phyloP scores from a whole-genome alignment of 2,113 vertebrate species.

The Sapayoa aenigma region DNA sequence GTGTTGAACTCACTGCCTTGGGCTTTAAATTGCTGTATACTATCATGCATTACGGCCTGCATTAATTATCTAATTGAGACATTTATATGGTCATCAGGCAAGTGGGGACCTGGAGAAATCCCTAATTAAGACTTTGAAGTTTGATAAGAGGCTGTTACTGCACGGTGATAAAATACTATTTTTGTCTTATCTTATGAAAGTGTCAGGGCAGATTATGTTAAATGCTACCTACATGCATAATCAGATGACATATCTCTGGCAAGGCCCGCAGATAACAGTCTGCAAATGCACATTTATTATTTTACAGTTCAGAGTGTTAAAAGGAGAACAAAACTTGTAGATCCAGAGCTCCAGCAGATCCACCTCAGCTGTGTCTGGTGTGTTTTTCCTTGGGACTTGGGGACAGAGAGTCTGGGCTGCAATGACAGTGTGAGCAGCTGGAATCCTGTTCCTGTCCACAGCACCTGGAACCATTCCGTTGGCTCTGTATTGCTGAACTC shows the following conservation, averaged over 20 bases:
- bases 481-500: not conserved
- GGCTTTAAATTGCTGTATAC: conserved; percentile 3
- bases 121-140: not conserved
- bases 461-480: not conserved
- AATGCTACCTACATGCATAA: conserved; percentile 37
- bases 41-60: not conserved
- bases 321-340: not conserved
- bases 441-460: not conserved
- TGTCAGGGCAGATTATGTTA: conserved; percentile 64
- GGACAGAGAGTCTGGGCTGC: not conserved
- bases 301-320: not conserved
- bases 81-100: conserved; percentile 51
- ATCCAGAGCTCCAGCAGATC: not conserved
- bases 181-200: conserved; percentile 50
- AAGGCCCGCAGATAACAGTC: conserved; percentile 19
- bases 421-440: not conserved
- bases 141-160: not conserved
- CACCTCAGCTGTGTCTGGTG: not conserved
- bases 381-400: not conserved
- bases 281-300: conserved; percentile 19
- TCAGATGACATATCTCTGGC: conserved; percentile 18
- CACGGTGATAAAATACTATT: conserved; percentile 45
- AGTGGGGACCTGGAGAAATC: not conserved
- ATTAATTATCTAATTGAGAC: conserved; percentile 54
- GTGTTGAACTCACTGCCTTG: not conserved